Conservation (phyloP, 1,140 invertebrate species). For the Monomorium pharaonis region DNA sequence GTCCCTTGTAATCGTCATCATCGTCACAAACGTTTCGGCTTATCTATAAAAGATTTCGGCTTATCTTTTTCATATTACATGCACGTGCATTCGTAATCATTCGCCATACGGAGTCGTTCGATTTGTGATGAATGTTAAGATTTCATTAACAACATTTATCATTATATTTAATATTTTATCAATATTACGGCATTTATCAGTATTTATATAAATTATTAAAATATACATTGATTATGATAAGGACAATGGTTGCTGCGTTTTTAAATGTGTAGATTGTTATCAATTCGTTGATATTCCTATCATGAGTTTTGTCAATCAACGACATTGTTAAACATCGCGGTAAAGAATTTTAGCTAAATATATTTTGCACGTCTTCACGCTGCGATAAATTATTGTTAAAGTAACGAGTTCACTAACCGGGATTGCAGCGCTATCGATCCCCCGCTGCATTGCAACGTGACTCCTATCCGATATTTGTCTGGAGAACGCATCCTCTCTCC, state of each 20-base stretch:
- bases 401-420: background rate
- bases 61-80: background rate
- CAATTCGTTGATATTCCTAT: background rate
- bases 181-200: too few species aligned
- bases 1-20: background rate
- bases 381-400: background rate
- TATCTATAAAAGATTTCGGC: background rate
- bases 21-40: background rate
- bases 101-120: background rate
- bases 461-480: background rate
- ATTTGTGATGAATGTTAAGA: background rate
- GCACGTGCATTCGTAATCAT: background rate
- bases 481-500: background rate
- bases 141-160: background rate
- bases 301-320: background rate
- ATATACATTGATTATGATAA: background rate
- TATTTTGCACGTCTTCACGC: background rate
- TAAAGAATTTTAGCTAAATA: background rate
- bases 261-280: background rate
- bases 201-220: conserved; percentile 18
- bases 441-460: background rate
- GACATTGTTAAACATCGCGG: background rate
- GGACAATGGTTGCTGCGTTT: background rate
- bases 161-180: too few species aligned
- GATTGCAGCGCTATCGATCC: background rate